Percentiles rank a stretch among this genome's conserved stretches.
phyloP scores from a whole-genome alignment of 2,888 invertebrate genomes.

The Lasioglossum lativentre region DNA sequence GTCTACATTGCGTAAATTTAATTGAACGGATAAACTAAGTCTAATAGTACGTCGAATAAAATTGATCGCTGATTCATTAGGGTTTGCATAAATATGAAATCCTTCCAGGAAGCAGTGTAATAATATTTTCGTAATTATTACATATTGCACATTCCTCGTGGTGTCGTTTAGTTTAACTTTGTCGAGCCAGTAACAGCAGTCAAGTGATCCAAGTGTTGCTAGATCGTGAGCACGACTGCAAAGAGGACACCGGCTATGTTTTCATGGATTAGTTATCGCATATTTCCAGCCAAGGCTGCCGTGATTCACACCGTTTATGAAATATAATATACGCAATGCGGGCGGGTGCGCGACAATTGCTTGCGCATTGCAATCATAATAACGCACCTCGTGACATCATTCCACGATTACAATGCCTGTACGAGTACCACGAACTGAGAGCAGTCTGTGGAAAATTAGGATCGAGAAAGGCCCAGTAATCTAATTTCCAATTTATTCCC shows the following conservation, averaged over 20 bases:
- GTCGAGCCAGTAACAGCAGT: background rate
- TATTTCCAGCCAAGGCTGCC: slow-evolving; percentile 47
- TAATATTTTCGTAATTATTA: background rate
- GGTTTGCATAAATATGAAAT: background rate
- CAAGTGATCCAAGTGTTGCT: background rate
- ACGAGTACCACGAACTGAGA: slow-evolving; percentile 16
- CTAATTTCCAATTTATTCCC: background rate
- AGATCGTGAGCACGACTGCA: slow-evolving; percentile 1
- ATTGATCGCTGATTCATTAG: background rate
- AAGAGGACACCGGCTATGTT: slow-evolving; percentile 19
- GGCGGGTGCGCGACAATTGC: slow-evolving; percentile 25
- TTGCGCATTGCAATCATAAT: slow-evolving; percentile 23
- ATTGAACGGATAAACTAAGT: background rate
- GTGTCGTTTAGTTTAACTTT: background rate
- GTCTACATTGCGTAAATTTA: background rate
- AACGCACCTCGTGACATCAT: slow-evolving; percentile 18
- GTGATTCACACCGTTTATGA: slow-evolving; percentile 56
- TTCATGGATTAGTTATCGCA: slow-evolving; percentile 36
- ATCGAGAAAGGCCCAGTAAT: slow-evolving; percentile 55
- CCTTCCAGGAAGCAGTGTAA: background rate
- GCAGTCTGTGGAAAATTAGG: slow-evolving; percentile 60
- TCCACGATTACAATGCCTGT: slow-evolving; percentile 45
- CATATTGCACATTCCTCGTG: background rate
- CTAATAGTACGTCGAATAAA: background rate
- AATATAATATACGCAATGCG: slow-evolving; percentile 42